phyloP scores from a whole-genome alignment of 2,797 vertebrate species.

The Cuniculus paca region DNA sequence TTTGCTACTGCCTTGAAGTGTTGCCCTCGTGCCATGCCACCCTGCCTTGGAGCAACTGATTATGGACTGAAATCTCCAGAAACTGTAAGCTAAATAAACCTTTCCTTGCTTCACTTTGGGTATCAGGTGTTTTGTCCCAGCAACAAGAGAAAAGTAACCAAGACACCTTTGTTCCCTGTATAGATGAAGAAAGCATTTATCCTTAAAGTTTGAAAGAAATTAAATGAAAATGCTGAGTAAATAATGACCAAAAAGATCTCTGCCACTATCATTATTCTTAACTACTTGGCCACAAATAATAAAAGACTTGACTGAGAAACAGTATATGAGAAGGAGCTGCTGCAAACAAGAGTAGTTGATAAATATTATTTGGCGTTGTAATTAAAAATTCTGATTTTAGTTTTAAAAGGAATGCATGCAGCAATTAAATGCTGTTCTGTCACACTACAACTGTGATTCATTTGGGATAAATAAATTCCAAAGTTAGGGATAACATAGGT shows the following conservation, averaged over 20 bases:
- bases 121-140: too few relatives aligned
- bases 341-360: slow-evolving; percentile 8
- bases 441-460: neutral
- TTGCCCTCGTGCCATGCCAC: too few relatives aligned
- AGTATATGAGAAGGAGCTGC: neutral
- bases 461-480: neutral
- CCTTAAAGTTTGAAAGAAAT: slow-evolving; percentile 82
- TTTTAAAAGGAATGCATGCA: neutral
- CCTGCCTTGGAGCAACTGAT: too few relatives aligned
- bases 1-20: too few relatives aligned
- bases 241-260: slow-evolving; percentile 77
- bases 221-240: slow-evolving; percentile 75
- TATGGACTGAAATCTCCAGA: too few relatives aligned
- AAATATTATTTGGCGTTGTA: slow-evolving; percentile 7
- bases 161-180: slow-evolving; percentile 78
- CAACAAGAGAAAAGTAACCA: too few relatives aligned
- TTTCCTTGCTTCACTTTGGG: too few relatives aligned
- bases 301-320: neutral
- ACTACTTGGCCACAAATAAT: neutral
- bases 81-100: too few relatives aligned
- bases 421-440: neutral
- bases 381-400: neutral
- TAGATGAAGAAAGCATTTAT: slow-evolving; percentile 78
- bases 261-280: slow-evolving; percentile 30
- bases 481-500: neutral